A percentile compares a stretch with the other conserved stretches of the same genome.
Evolutionary conservation across 2,113 vertebrate genomes (phyloP).

Genomic region (Candoia aspera): DNA sequence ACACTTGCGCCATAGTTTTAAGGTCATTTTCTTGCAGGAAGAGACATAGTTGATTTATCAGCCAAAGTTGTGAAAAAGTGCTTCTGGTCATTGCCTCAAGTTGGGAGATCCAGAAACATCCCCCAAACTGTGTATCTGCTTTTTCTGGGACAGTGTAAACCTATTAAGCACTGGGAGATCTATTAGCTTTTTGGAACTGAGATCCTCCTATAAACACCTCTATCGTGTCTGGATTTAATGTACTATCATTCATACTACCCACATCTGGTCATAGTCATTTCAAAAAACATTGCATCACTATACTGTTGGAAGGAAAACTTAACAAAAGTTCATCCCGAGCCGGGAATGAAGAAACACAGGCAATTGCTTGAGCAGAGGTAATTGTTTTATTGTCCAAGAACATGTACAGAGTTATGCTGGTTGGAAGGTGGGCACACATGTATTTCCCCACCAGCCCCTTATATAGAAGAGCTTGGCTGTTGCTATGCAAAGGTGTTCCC

Average conservation of each 20-base stretch:
- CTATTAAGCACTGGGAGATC: not conserved
- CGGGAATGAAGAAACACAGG: too few species aligned
- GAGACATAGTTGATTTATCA: not conserved
- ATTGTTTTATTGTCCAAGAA: too few species aligned
- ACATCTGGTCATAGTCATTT: not conserved
- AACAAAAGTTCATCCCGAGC: too few species aligned
- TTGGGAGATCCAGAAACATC: not conserved
- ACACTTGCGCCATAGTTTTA: not conserved
- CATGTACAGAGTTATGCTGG: too few species aligned
- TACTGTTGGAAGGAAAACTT: too few species aligned
- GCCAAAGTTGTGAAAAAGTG: not conserved
- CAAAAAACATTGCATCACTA: not conserved
- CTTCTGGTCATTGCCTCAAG: not conserved
- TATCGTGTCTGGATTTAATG: not conserved
- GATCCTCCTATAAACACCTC: not conserved
- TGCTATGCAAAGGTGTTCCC: too few species aligned
- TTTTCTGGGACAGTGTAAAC: not conserved
- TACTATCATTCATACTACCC: not conserved
- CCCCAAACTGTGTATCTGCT: not conserved
- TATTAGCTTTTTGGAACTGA: not conserved
- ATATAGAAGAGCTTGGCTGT: too few species aligned
- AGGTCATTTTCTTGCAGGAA: not conserved
- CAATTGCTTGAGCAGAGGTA: too few species aligned
- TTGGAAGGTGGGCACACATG: too few species aligned
- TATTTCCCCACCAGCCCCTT: too few species aligned